Base-by-base conservation (phyloP, 2,113 vertebrate genomes). In the Phyllopteryx taeniolatus region DNA sequence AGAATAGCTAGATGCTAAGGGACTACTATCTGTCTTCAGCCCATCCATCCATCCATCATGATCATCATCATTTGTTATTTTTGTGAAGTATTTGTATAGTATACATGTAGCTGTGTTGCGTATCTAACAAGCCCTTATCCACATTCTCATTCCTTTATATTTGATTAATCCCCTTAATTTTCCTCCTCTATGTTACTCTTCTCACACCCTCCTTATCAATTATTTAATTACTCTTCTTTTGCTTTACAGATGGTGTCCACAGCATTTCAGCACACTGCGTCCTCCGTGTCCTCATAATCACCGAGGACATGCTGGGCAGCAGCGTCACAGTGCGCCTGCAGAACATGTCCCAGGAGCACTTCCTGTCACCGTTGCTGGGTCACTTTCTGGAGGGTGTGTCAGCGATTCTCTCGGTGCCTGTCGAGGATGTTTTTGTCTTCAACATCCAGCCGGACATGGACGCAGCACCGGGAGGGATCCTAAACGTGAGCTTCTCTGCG, bases 281-380 rank as follows among this genome's bases (percentile, higher is more conserved):
- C 46, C 92, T 99, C 66, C 94, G 94, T 0, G 96, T 99, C 72
- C 92, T 96, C 83, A 96, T 99, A 93, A 99, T 99, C 92, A 99
- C 98, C 0, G 98, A 99, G 89, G 96, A 99, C 90, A 91, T 99
- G 95, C 72, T 99, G 81, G 95, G 96, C 86, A 98, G 96, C 92
- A 99, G 98, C 67, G 93, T 99, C 77, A 99, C 98, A 0, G 98
- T 99, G 69, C 95, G 98, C 5, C 93, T 99, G 19, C 95, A 99
- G 91, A 98, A 99, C 90, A 98, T 99, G 96, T 98, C 96, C 91
- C 97, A 99, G 92, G 96, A 99, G 85, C 95, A 94, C 51, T 99
- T 99, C 88, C 93, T 99, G 27, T 99, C 98, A 0, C 98, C 97
- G 0, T 91, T 96, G 74, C 90, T 99, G 27, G 89, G 92, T 63